Evolutionary conservation across 2,113 vertebrate genomes (phyloP), one percentile per base, ranked within the genome.

Genomic region (Sigmodon hispidus): DNA sequence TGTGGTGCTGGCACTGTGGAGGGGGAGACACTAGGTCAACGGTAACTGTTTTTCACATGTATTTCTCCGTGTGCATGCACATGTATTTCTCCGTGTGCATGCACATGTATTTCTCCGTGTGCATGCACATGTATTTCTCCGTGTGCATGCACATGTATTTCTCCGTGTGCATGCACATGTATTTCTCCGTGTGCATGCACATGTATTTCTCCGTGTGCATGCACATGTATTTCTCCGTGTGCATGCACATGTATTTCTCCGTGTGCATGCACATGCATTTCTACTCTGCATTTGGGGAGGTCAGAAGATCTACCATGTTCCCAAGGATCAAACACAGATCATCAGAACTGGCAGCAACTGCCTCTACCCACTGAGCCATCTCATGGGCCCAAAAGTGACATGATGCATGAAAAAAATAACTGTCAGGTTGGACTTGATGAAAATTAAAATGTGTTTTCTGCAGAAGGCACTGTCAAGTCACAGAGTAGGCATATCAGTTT

Each of bases 351-450:
- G 26, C 73, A 31, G 24, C 11, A 48, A 48, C 12, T 31, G 26
- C 43, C 43, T 75, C 5, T 10, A 45, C 72, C 22, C 43, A 29
- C 72, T 7, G 19, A 43, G 9, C 21, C 21, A 73, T 73, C 72
- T 73, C 72, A 26, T 10, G 4, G 10, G 22, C 29, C 43, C 43
- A 45, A 75, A 29, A 21, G 40, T 45, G 5, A 57, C 55, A n/a
- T n/a, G n/a, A n/a, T n/a, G n/a, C n/a, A n/a, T n/a, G n/a, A n/a
- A n/a, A 81, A 67, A 85, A 65, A 43, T 26, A 72, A 40, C 40
- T 95, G 70, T 26, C 88, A 73, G 79, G 16, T 48, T 89, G 48
- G 48, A 67, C 84, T 93, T 91, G 5, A 76, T 77, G 63, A 88
- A 89, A 91, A 76, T 55, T 76, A 76, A 70, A 87, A 90, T 11